Conservation (phyloP, 1,140 invertebrate genomes). For the Tetragnatha versicolor region DNA sequence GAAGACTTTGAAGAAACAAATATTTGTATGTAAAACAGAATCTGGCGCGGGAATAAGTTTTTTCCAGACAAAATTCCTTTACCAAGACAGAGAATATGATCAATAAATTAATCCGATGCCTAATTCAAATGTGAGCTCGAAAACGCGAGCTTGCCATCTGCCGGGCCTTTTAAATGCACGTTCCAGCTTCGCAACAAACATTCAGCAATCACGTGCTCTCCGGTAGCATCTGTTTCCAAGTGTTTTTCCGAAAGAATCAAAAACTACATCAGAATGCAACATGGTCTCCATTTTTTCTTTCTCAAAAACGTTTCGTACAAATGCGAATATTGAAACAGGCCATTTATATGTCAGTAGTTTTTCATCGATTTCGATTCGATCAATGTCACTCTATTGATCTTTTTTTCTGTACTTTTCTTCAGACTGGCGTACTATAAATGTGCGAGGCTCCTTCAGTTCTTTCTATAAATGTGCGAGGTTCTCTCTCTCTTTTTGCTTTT, state of each 20-base stretch:
- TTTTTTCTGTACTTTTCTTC: constrained; percentile 34
- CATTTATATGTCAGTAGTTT: constrained; percentile 53
- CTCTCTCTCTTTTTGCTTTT: constrained; percentile 6
- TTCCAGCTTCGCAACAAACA: background rate
- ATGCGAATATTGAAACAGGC: constrained; percentile 52
- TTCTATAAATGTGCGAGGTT: too few relatives aligned
- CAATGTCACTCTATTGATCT: constrained; percentile 53
- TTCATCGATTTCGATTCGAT: constrained; percentile 50
- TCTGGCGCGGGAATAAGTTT: too few relatives aligned
- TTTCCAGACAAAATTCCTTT: too few relatives aligned
- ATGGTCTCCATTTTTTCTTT: constrained; percentile 45
- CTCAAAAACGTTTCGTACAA: constrained; percentile 38
- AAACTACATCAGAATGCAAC: constrained; percentile 41
- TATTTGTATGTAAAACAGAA: too few relatives aligned
- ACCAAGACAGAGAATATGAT: too few relatives aligned
- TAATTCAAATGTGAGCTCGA: too few relatives aligned
- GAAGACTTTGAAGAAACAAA: too few relatives aligned
- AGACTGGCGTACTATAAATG: constrained; percentile 45
- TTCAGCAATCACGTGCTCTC: background rate
- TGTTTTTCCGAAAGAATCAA: constrained; percentile 41
- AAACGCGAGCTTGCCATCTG: too few relatives aligned
- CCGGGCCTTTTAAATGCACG: background rate
- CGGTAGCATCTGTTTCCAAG: constrained; percentile 32
- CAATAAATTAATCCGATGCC: too few relatives aligned
- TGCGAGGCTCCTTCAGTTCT: background rate